These are phyloP conservation scores for Anguilla marmorata DNA, from an alignment of 2,797 vertebrate species.

Conservation along the genomic window DNA sequence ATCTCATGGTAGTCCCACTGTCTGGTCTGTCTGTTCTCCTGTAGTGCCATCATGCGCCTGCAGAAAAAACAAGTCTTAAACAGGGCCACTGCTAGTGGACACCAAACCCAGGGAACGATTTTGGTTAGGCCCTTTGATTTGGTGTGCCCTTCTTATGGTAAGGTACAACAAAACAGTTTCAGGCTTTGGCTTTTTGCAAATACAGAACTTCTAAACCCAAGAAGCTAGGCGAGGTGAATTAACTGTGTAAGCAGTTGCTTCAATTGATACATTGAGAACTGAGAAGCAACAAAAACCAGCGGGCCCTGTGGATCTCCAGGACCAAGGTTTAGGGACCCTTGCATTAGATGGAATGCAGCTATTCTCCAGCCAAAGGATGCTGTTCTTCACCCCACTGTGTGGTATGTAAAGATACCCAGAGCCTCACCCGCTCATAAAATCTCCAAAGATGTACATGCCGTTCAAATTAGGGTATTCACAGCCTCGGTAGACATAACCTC, in stretches of 20 bases:
- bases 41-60: conserved; percentile 91
- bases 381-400: neutral
- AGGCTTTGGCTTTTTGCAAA: neutral
- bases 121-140: neutral
- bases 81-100: neutral
- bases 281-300: neutral
- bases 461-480: conserved; percentile 93
- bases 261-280: neutral
- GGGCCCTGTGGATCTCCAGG: neutral
- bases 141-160: neutral
- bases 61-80: neutral
- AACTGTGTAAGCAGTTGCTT: neutral
- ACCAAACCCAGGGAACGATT: neutral
- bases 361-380: neutral
- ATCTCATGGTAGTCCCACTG: conserved; percentile 87
- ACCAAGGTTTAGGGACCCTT: neutral
- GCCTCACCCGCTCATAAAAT: conserved; percentile 96
- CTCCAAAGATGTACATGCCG: conserved; percentile 93
- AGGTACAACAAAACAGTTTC: neutral
- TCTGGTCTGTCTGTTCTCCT: conserved; percentile 72
- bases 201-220: neutral
- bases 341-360: neutral
- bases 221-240: neutral
- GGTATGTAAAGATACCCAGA: neutral
- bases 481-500: conserved; percentile 90